Conservation (phyloP, 1,140 invertebrate genomes). For the Dermatophagoides farinae region DNA sequence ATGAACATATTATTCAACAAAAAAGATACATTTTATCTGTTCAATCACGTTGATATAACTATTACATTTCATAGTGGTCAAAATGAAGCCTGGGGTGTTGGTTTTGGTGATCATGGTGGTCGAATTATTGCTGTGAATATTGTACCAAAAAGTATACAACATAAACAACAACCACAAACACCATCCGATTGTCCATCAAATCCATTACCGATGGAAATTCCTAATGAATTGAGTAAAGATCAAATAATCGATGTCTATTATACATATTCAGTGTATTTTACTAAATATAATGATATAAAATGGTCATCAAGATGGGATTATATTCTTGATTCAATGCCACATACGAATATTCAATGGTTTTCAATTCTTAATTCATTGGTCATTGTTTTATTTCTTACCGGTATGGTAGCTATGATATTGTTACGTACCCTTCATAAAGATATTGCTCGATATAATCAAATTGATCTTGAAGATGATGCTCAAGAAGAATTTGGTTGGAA, state of each 20-base stretch:
- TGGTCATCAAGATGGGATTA: conserved; percentile 99
- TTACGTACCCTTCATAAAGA: conserved; percentile 91
- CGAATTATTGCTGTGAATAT: conserved; percentile 68
- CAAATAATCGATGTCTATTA: conserved; percentile 50
- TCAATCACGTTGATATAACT: conserved; percentile 85
- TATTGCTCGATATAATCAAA: conserved; percentile 91
- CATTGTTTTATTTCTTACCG: conserved; percentile 49
- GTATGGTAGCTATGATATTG: conserved; percentile 99
- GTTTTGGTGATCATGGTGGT: conserved; percentile 44
- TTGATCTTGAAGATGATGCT: conserved; percentile 64
- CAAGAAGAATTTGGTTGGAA: conserved; percentile 99
- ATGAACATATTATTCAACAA: conserved; percentile 36
- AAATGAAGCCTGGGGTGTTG: conserved; percentile 57
- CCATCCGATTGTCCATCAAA: conserved; percentile 27
- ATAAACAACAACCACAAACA: conserved; percentile 33
- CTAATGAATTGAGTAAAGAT: conserved; percentile 29
- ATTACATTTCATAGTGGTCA: conserved; percentile 78
- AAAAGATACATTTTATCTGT: conserved; percentile 62
- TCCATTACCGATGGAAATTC: conserved; percentile 42
- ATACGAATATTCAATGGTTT: conserved; percentile 98
- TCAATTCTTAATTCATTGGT: conserved; percentile 37
- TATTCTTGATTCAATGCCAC: conserved; percentile 90
- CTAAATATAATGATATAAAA: conserved; percentile 56
- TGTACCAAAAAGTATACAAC: conserved; percentile 53
- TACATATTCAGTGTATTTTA: conserved; percentile 52